These are phyloP conservation scores for Tor tambroides DNA, from an alignment of 2,113 vertebrate genomes.

Conservation along the genomic window DNA sequence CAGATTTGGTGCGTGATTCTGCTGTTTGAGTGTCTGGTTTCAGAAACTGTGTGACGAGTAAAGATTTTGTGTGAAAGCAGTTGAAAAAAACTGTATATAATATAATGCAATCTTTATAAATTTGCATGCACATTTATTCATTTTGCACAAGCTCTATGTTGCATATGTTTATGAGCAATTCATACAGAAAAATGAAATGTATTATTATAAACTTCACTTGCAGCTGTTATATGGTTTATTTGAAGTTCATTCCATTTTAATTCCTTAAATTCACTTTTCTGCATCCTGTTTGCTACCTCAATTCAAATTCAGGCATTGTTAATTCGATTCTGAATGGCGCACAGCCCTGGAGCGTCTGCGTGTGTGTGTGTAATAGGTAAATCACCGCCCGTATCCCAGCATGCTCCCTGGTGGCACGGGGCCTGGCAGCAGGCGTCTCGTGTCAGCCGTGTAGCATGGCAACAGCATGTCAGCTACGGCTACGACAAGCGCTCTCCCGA, in stretches of 20 bases:
- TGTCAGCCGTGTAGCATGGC: slow-evolving; percentile 75
- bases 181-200: not conserved
- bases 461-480: slow-evolving; percentile 75
- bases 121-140: not conserved
- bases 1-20: too few relatives aligned
- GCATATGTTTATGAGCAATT: not conserved
- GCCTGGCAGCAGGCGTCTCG: slow-evolving; percentile 69
- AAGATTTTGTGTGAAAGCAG: too few relatives aligned
- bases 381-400: slow-evolving; percentile 72
- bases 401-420: slow-evolving; percentile 71
- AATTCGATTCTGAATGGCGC: not conserved
- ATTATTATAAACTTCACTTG: not conserved
- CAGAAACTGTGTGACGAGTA: too few relatives aligned
- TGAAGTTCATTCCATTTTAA: not conserved
- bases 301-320: not conserved
- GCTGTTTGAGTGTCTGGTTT: too few relatives aligned
- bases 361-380: slow-evolving; percentile 66
- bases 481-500: slow-evolving; percentile 72
- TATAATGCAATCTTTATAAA: not conserved
- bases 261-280: not conserved
- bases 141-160: not conserved
- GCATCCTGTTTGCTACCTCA: not conserved
- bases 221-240: not conserved
- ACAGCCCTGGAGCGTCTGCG: slow-evolving; percentile 42
- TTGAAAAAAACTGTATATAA: not conserved